A percentile compares a stretch with the other conserved stretches of the same genome.
phyloP scores from a whole-genome alignment of 2,888 invertebrate genomes.

The Cephonodes hylas region DNA sequence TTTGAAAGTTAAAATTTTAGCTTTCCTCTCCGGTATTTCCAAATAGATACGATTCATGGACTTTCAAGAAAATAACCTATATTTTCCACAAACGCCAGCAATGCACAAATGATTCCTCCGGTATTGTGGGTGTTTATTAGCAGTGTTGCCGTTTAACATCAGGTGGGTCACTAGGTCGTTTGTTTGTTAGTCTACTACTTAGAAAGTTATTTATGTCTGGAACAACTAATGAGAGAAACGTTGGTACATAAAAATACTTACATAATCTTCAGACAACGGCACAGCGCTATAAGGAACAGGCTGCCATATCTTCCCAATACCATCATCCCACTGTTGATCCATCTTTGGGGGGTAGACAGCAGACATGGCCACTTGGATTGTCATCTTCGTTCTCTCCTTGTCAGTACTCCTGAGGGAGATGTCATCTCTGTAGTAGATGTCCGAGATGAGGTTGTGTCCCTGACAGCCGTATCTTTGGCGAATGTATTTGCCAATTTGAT shows the following conservation, averaged over 20 bases:
- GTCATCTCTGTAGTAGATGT: constrained; percentile 56
- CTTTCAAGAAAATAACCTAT: too few species aligned
- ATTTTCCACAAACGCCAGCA: too few species aligned
- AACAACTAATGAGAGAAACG: not conserved
- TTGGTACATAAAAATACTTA: constrained; percentile 39
- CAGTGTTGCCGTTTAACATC: too few species aligned
- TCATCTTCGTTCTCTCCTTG: constrained; percentile 75
- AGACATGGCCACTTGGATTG: constrained; percentile 61
- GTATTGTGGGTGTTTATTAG: too few species aligned
- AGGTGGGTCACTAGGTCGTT: too few species aligned
- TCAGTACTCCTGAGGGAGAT: constrained; percentile 62
- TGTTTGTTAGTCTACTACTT: too few species aligned
- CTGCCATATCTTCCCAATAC: constrained; percentile 67
- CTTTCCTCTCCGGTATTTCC: too few species aligned
- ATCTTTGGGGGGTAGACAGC: constrained; percentile 63
- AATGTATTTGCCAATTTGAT: constrained; percentile 62
- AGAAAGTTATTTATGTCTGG: too few species aligned
- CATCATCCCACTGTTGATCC: constrained; percentile 69
- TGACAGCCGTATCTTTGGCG: constrained; percentile 55
- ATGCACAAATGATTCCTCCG: too few species aligned
- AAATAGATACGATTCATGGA: too few species aligned
- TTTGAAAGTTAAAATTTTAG: too few species aligned
- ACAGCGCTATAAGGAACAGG: constrained; percentile 65
- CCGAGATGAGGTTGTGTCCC: constrained; percentile 51
- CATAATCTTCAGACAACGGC: constrained; percentile 64